Evolutionary conservation across 2,113 vertebrate species (phyloP).

Genomic region (Anas platyrhynchos): DNA sequence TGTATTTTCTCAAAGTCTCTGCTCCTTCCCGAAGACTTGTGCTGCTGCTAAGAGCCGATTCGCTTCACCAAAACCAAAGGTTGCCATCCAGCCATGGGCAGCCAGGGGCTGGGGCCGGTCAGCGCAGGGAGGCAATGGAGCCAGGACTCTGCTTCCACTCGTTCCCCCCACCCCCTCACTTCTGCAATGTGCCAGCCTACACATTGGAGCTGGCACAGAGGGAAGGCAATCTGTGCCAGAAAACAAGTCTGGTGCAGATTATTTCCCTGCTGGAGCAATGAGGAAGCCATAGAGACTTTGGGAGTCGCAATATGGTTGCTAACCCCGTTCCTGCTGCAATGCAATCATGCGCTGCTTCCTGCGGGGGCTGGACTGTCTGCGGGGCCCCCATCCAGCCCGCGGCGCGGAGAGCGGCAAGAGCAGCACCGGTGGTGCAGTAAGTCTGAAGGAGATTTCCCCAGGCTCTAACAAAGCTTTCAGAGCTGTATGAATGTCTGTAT

Average conservation of each 20-base stretch:
- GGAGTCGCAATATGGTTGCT: conserved; percentile 25
- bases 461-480: background rate
- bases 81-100: accelerated
- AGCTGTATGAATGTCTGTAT: accelerated
- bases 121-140: background rate
- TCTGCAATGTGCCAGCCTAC: conserved; percentile 57
- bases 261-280: conserved; percentile 44
- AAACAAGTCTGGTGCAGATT: conserved; percentile 59
- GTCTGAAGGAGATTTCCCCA: background rate
- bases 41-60: background rate
- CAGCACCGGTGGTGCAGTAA: accelerated
- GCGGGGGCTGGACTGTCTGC: accelerated
- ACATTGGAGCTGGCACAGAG: conserved; percentile 49
- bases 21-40: accelerated
- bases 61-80: background rate
- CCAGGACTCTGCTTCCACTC: background rate
- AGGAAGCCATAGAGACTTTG: background rate
- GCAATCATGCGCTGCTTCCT: background rate
- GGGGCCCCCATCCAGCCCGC: background rate
- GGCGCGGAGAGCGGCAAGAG: accelerated
- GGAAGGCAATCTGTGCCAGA: conserved; percentile 28
- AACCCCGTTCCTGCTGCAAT: background rate
- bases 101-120: background rate
- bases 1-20: no score
- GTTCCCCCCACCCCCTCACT: background rate